Base-by-base conservation (phyloP, 2,797 vertebrate genomes). In the Taeniopygia guttata region DNA sequence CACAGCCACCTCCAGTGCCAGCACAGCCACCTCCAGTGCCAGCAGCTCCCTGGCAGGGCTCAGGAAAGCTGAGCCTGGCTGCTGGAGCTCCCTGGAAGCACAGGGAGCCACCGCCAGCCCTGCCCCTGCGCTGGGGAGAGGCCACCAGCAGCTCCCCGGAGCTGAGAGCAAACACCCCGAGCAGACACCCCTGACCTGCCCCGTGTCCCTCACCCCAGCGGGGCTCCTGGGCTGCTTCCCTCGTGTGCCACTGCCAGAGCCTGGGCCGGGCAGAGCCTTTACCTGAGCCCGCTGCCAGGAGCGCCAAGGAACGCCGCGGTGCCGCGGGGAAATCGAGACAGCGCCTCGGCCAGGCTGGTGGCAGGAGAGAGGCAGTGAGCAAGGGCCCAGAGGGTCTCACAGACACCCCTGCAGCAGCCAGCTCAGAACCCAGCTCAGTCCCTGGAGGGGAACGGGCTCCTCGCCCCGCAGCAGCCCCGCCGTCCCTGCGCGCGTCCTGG, bases 301-400 rank as follows among this genome's bases (percentile, higher is more conserved):
- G 21, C n/a, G n/a, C n/a, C n/a, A n/a, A n/a, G n/a, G n/a, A n/a
- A n/a, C 0, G 0, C 34, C 42, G 13, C 8, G 0, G 75, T 5
- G 64, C 76, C 0, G 62, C 0, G 0, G 55, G 18, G 55, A 51
- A 58, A 30, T 3, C 3, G 19, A 69, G 69, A 43, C 81, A 51
- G 92, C 72, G 12, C 69, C 76, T 91, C 46, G 19, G 80, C 48
- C 89, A 43, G 40, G 76, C 77, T 84, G 21, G 51, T 20, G 93
- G 80, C 84, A 76, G 92, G 67, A 96, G 92, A 70, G 79, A 83
- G 88, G 92, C 82, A 4, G 80, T 74, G 90, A 95, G 83, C 74
- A 60, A 93, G 81, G 87, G 94, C 81, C 43, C 26, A 3, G 75
- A 5, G 20, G 95, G 96, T 96, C 88, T 95, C n/a, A n/a, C n/a